Conservation (phyloP, 2,888 invertebrate genomes). For the Phortica magna region DNA sequence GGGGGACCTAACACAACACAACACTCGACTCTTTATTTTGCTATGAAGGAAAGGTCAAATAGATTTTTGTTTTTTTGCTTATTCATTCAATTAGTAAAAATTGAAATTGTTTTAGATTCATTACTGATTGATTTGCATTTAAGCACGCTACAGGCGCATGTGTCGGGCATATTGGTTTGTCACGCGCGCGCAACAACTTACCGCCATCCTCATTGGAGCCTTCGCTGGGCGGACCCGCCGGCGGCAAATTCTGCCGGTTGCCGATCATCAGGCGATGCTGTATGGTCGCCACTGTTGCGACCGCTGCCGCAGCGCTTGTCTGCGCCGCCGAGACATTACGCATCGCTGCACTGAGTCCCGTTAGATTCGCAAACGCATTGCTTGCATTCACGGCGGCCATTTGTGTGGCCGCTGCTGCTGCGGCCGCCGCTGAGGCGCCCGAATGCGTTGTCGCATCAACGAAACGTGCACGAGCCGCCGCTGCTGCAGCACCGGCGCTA, state of each 20-base stretch:
- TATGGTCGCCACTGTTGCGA: slow-evolving; percentile 76
- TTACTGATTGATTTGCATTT: no score
- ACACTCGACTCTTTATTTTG: no score
- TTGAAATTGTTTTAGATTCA: no score
- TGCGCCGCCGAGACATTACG: slow-evolving; percentile 76
- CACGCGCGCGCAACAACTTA: no score
- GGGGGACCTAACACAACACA: no score
- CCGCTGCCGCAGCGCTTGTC: slow-evolving; percentile 75
- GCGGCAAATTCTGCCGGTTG: slow-evolving; percentile 72
- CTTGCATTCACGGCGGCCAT: slow-evolving; percentile 75
- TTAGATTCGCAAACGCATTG: slow-evolving; percentile 75
- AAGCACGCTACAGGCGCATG: no score
- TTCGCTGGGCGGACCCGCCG: slow-evolving; percentile 76
- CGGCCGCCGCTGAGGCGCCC: slow-evolving; percentile 64
- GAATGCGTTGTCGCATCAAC: slow-evolving; percentile 64
- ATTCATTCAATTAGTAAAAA: neutral
- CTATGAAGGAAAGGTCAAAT: no score
- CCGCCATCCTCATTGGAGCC: slow-evolving; percentile 76
- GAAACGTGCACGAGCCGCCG: slow-evolving; percentile 68
- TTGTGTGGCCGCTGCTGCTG: slow-evolving; percentile 73
- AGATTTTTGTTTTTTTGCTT: neutral
- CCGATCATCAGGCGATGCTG: slow-evolving; percentile 76
- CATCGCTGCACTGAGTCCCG: slow-evolving; percentile 75
- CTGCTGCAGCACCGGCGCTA: neutral
- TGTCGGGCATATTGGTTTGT: no score